phyloP scores from a whole-genome alignment of 2,797 vertebrate species.

The Xenopus petersii region DNA sequence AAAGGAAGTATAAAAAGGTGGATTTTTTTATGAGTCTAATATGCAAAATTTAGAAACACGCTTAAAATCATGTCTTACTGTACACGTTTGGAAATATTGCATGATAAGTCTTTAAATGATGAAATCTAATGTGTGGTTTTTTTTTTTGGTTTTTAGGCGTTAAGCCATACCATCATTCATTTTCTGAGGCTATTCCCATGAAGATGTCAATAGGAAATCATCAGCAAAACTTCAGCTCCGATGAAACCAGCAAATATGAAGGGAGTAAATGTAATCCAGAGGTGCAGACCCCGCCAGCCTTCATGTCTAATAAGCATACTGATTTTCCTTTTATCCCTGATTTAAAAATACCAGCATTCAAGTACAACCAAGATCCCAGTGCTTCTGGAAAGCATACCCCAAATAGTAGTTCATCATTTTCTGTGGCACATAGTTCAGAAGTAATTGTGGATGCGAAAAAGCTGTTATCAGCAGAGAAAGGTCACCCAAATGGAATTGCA shows the following conservation, averaged over 20 bases:
- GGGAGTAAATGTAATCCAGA: constrained; percentile 52
- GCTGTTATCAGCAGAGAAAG: constrained; percentile 43
- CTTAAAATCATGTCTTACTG: no score
- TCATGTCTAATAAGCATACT: constrained; percentile 51
- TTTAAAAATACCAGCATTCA: constrained; percentile 56
- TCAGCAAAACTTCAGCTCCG: constrained; percentile 44
- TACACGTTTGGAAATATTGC: background rate
- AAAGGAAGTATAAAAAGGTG: background rate
- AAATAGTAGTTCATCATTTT: constrained; percentile 49
- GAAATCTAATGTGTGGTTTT: background rate
- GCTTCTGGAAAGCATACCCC: constrained; percentile 41
- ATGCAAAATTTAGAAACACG: no score
- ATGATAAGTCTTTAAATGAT: background rate
- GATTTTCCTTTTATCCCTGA: constrained; percentile 50
- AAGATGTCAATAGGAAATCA: constrained; percentile 63
- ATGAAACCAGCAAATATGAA: constrained; percentile 46
- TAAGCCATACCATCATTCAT: constrained; percentile 74
- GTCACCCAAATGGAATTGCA: constrained; percentile 48
- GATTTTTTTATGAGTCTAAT: no score
- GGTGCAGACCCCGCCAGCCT: constrained; percentile 12
- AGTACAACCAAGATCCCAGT: constrained; percentile 54
- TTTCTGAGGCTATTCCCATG: constrained; percentile 58
- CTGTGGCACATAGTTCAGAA: constrained; percentile 33
- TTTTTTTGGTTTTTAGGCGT: constrained; percentile 65
- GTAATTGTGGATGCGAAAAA: constrained; percentile 51